Conservation (phyloP, 2,888 invertebrate genomes). For the Conus canariensis region DNA sequence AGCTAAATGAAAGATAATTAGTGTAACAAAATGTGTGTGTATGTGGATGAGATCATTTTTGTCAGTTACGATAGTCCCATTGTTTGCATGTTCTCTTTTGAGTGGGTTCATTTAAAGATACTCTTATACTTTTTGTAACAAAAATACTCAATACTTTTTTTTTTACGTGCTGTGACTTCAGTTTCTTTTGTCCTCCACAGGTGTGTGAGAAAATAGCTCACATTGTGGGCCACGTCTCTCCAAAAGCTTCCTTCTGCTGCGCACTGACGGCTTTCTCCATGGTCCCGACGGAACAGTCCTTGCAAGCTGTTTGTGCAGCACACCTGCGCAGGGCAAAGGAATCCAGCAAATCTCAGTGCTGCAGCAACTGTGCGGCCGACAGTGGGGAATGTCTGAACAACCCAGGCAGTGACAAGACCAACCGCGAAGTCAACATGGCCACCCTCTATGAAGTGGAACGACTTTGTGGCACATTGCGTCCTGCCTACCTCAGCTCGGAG, state of each 20-base stretch:
- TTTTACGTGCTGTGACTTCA: no score
- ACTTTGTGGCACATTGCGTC: constrained; percentile 67
- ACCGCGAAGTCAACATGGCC: constrained; percentile 63
- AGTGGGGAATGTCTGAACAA: constrained; percentile 44
- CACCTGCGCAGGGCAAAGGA: constrained; percentile 53
- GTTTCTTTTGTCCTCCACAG: neutral
- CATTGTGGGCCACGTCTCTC: constrained; percentile 62
- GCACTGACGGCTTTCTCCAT: constrained; percentile 70
- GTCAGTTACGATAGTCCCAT: no score
- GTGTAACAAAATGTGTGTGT: no score
- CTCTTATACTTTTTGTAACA: no score
- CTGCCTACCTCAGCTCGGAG: constrained; percentile 68
- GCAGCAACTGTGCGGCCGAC: constrained; percentile 48
- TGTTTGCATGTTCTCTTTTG: no score
- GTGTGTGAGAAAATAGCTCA: constrained; percentile 67
- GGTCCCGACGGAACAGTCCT: constrained; percentile 59
- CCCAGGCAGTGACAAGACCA: constrained; percentile 46
- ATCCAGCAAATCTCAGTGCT: constrained; percentile 49
- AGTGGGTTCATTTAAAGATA: no score
- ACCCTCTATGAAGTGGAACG: constrained; percentile 71
- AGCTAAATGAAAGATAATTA: no score
- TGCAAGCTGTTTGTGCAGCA: constrained; percentile 58
- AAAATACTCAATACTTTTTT: no score
- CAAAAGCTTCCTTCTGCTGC: constrained; percentile 64
- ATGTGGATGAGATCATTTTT: no score